Percentiles rank a stretch among this genome's conserved stretches.
These are phyloP conservation scores for Oryzias celebensis DNA, from an alignment of 2,113 vertebrate genomes.

Conservation along the genomic window DNA sequence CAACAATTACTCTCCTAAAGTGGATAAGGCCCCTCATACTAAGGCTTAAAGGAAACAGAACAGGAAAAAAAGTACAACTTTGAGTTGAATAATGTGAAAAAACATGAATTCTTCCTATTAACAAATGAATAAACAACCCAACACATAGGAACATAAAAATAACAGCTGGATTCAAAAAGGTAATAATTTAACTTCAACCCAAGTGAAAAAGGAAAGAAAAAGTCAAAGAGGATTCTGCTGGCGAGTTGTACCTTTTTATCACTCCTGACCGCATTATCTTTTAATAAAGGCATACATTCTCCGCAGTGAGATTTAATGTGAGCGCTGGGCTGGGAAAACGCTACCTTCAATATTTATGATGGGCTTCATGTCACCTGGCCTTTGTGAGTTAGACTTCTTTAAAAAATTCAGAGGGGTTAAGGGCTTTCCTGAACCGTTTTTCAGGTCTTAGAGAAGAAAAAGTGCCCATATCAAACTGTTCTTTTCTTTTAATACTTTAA, in stretches of 20 bases:
- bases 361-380: constrained; percentile 54
- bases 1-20: not conserved
- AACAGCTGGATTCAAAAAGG: constrained; percentile 44
- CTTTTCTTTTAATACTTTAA: not conserved
- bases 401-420: constrained; percentile 69
- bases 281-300: constrained; percentile 76
- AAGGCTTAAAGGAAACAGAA: too few relatives aligned
- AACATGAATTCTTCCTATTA: too few relatives aligned
- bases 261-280: constrained; percentile 72
- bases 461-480: constrained; percentile 23
- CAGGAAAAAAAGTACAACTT: too few relatives aligned
- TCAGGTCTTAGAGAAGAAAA: constrained; percentile 29
- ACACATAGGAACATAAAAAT: constrained; percentile 27
- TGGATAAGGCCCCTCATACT: too few relatives aligned
- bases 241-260: constrained; percentile 63
- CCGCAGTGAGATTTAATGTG: constrained; percentile 75
- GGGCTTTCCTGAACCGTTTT: constrained; percentile 43
- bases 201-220: constrained; percentile 15
- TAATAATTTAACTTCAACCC: constrained; percentile 34
- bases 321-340: constrained; percentile 67
- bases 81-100: too few relatives aligned
- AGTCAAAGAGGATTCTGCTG: constrained; percentile 16
- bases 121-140: constrained; percentile 10
- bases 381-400: constrained; percentile 54
- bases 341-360: constrained; percentile 76